A percentile compares a stretch with the other conserved stretches of the same genome.
phyloP scores from a whole-genome alignment of 2,797 vertebrate genomes.

The Rhabdomys pumilio region DNA sequence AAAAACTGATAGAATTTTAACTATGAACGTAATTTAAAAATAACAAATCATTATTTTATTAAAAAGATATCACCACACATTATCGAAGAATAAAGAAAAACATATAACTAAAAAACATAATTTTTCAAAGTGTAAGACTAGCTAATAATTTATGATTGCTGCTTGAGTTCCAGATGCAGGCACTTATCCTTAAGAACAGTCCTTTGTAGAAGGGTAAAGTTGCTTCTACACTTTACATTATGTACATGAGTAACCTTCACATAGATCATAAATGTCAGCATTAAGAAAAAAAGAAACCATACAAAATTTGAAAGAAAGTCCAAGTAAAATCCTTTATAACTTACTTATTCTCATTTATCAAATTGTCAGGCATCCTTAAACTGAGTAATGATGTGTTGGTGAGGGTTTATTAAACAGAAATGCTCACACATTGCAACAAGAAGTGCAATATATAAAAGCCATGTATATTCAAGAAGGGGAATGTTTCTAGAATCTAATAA shows the following conservation, averaged over 20 bases:
- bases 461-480: neutral
- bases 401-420: neutral
- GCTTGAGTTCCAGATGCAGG: neutral
- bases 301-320: slow-evolving; percentile 7
- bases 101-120: neutral
- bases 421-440: neutral
- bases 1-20: neutral
- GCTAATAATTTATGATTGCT: neutral
- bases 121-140: neutral
- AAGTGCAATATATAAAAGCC: neutral
- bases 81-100: neutral
- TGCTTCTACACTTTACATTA: neutral
- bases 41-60: neutral
- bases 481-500: neutral
- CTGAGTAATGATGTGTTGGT: neutral
- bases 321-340: neutral
- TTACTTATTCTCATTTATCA: neutral
- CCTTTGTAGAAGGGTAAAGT: neutral
- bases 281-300: neutral
- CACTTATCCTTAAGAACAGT: neutral
- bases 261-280: neutral
- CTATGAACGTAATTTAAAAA: neutral
- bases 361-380: neutral
- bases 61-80: neutral
- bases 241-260: neutral